Base-by-base conservation (phyloP, 2,797 vertebrate genomes). In the Epinephelus coioides region DNA sequence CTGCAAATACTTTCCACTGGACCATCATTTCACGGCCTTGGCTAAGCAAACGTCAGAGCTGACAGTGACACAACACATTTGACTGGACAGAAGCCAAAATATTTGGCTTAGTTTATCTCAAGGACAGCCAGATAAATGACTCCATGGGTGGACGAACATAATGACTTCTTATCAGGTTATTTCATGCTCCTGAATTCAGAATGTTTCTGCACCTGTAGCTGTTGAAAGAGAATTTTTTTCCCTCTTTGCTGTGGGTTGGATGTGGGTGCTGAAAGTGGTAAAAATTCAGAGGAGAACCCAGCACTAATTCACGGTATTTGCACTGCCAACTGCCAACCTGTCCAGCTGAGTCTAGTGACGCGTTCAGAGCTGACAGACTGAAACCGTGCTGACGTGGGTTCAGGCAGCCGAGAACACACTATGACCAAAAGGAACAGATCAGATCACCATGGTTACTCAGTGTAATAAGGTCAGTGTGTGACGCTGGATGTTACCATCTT, bases 401-500 rank as follows among this genome's bases (percentile, higher is more conserved):
- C 72, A 81, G 67, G 73, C 69, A 69, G 69, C 62, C 51, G 53
- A 84, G 84, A 89, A 86, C 82, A 79, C 73, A 64, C 71, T 53
- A 79, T 75, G 78, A 88, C 81, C 79, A 86, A 83, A 83, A 85
- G 81, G 86, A 92, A 80, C 78, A 83, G 70, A 86, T 78, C 76
- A 79, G 50, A 84, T 94, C 86, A 56, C 93, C 91, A 94, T 94
- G 91, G 92, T 91, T 88, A 94, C 93, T 23, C 63, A 44, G 84
- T 61, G 69, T 90, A 89, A 90, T 90, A 94, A 92, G 89, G 91
- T 92, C 90, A 88, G 74, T 14, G 75, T 77, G 77, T 88, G 87
- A 89, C 34, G 79, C 21, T 77, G 76, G 72, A 79, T 73, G 83
- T 75, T 72, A 55, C 34, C 4, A 19, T 89, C 78, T 84, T 80